Conservation (phyloP, 1,140 invertebrate species). For the Ptiloglossa arizonensis region DNA sequence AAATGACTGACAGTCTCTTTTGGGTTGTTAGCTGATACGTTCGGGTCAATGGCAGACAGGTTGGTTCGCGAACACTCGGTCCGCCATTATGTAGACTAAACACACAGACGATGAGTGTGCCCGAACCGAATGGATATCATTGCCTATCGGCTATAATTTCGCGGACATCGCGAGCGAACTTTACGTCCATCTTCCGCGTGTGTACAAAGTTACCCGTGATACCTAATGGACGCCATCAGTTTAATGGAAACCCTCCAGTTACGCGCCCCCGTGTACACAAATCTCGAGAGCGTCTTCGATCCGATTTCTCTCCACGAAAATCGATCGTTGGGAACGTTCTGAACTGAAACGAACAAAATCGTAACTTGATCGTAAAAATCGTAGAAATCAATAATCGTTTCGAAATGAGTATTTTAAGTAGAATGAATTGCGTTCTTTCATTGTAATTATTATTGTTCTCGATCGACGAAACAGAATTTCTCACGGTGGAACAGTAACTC, state of each 20-base stretch:
- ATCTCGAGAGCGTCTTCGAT: background rate
- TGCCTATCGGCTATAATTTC: slow-evolving; percentile 30
- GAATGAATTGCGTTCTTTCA: too few relatives aligned
- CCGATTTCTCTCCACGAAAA: background rate
- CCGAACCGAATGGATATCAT: slow-evolving; percentile 7
- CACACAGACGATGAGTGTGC: background rate
- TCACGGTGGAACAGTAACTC: too few relatives aligned
- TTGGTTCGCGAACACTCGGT: background rate
- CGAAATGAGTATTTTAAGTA: too few relatives aligned
- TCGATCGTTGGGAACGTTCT: background rate
- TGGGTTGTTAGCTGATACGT: background rate
- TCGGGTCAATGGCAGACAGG: background rate
- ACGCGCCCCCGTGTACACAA: background rate
- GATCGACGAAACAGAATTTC: too few relatives aligned
- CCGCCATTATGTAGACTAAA: slow-evolving; percentile 5
- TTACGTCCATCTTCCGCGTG: slow-evolving; percentile 21
- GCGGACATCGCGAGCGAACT: slow-evolving; percentile 6
- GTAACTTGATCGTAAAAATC: too few relatives aligned
- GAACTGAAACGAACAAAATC: background rate
- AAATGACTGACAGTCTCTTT: background rate
- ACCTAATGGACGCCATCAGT: slow-evolving; percentile 42
- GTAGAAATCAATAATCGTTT: too few relatives aligned
- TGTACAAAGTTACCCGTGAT: slow-evolving; percentile 19
- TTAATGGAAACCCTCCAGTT: slow-evolving; percentile 32
- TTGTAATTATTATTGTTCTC: too few relatives aligned